Base-by-base conservation (phyloP, 2,888 invertebrate genomes). In the Nysson spinosus region DNA sequence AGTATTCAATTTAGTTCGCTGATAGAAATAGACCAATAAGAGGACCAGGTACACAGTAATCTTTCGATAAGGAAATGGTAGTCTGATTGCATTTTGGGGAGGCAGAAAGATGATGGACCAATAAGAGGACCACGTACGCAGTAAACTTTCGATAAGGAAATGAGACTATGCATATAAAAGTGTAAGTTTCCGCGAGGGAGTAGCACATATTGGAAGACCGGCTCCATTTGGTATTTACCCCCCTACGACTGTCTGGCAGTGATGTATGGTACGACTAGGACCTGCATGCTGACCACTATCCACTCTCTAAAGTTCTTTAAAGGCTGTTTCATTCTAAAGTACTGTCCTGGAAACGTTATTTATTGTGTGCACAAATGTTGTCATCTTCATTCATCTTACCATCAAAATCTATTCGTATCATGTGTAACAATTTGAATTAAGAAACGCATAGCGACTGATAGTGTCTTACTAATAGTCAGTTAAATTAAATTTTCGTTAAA, bases 161-260 rank as follows among this genome's bases (percentile, higher is more conserved):
- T 85, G 82, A 83, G 80, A 75, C 86, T 85, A 86, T 86, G 86
- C 85, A 86, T 86, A 85, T 83, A 81, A 85, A 85, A 82, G 70
- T 78, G 80, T 70, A 44, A 69, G 71, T 76, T 80, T 75, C 68
- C 77, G 77, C 54, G 69, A 55, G 73, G 64, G 74, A 70, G 74
- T 75, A 78, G 46, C n/a, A n/a, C 74, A 58, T 65, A 75, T 73
- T 70, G 78, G 79, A 75, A 77, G 78, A 75, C 69, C 70, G 66
- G 76, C 73, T 83, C 80, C 77, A 83, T 83, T 83, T 74, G 75
- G 70, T 79, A 83, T 80, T 77, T 77, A 76, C 79, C 76, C 66
- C 80, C 81, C 73, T 56, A 64, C 28, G 20, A 20, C 47, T 49
- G 56, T 39, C 51, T 83, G 80, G 81, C 80, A 80, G 75, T 85